Percentiles rank a stretch among this genome's conserved stretches.
These are phyloP conservation scores for Agrilus mali DNA, from an alignment of 2,888 invertebrate species.

Conservation along the genomic window DNA sequence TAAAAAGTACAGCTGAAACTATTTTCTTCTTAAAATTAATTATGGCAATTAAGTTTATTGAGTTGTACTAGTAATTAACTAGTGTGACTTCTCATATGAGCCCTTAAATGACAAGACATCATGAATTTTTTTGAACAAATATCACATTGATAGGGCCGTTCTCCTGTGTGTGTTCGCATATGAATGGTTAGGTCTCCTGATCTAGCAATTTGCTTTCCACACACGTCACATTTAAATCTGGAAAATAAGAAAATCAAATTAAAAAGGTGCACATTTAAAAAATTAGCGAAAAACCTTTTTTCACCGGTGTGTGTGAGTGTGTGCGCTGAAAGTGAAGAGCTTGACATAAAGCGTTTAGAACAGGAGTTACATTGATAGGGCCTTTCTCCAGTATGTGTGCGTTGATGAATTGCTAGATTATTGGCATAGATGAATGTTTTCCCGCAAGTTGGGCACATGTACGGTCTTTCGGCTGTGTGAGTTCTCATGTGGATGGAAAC, in stretches of 20 bases:
- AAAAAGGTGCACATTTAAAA: not conserved
- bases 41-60: no score
- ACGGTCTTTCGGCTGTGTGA: conserved; percentile 24
- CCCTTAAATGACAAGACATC: conserved; percentile 25
- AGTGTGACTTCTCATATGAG: conserved; percentile 26
- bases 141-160: conserved; percentile 23
- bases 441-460: conserved; percentile 25
- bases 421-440: conserved; percentile 24
- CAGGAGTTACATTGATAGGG: conserved; percentile 23
- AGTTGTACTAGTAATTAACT: conserved; percentile 13
- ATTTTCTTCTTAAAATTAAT: no score
- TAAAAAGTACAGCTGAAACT: no score
- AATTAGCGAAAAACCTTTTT: conserved; percentile 12
- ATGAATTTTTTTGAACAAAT: conserved; percentile 23
- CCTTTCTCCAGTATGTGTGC: conserved; percentile 25
- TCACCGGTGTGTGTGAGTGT: conserved; percentile 19
- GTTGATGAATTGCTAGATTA: conserved; percentile 24
- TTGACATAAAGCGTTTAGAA: conserved; percentile 19
- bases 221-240: conserved; percentile 23
- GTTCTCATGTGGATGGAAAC: conserved; percentile 23
- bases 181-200: conserved; percentile 26
- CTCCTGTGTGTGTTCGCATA: conserved; percentile 25
- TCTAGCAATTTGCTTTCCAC: conserved; percentile 24
- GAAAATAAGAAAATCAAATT: conserved; percentile 7
- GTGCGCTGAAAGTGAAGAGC: conserved; percentile 20